phyloP scores from a whole-genome alignment of 2,797 vertebrate species.

The Acanthurus lineatus region DNA sequence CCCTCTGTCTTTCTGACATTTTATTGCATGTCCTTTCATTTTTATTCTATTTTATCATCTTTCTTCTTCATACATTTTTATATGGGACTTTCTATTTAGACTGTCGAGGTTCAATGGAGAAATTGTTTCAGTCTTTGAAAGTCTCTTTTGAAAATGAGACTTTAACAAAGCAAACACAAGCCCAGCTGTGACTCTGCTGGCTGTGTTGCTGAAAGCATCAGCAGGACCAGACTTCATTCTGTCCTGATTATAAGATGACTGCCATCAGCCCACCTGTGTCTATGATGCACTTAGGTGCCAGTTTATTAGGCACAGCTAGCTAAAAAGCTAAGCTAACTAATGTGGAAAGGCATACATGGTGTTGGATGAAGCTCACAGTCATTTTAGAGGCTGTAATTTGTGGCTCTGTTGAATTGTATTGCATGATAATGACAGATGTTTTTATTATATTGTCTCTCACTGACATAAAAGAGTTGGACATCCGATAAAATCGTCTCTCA shows the following conservation, averaged over 20 bases:
- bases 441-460: background rate
- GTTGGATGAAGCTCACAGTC: background rate
- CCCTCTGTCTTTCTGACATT: conserved; percentile 10
- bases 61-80: conserved; percentile 16
- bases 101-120: background rate
- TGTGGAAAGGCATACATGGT: background rate
- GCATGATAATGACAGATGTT: background rate
- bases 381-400: background rate
- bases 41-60: conserved; percentile 2
- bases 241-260: background rate
- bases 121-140: background rate
- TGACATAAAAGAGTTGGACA: background rate
- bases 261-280: background rate
- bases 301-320: background rate
- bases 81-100: background rate
- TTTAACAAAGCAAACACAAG: background rate
- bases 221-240: background rate
- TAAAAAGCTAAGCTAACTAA: background rate
- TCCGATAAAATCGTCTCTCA: background rate
- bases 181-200: no score
- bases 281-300: background rate
- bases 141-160: background rate
- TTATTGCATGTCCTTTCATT: conserved; percentile 18
- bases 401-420: background rate
- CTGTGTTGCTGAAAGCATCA: background rate